These are phyloP conservation scores for Spatulosminthurus flaviceps DNA, from an alignment of 2,888 invertebrate genomes.

Conservation along the genomic window DNA sequence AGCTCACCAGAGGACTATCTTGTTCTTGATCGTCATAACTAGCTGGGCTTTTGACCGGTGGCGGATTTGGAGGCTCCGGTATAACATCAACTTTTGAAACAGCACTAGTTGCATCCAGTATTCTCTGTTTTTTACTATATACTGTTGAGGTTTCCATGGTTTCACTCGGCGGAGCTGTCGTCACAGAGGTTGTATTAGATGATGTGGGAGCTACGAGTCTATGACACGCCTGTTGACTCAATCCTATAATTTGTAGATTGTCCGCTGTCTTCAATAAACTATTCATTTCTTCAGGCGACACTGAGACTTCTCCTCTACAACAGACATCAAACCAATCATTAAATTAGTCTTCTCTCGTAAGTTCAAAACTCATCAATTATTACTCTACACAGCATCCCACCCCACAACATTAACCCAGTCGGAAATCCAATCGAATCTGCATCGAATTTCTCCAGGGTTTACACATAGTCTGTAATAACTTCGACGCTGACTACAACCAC, in stretches of 20 bases:
- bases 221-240: slow-evolving; percentile 73
- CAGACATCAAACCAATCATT: slow-evolving; percentile 15
- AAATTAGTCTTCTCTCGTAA: not conserved
- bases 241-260: slow-evolving; percentile 90
- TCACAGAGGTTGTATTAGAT: not conserved
- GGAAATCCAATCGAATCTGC: too few species aligned
- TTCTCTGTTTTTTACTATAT: slow-evolving; percentile 60
- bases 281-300: slow-evolving; percentile 61
- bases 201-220: slow-evolving; percentile 34
- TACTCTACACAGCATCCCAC: too few species aligned
- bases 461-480: too few species aligned
- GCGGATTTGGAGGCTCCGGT: slow-evolving; percentile 27
- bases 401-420: too few species aligned
- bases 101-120: slow-evolving; percentile 52
- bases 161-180: slow-evolving; percentile 47
- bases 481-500: too few species aligned
- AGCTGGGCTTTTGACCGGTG: slow-evolving; percentile 37
- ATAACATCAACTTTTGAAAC: slow-evolving; percentile 26
- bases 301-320: slow-evolving; percentile 59
- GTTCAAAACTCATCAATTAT: not conserved
- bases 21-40: slow-evolving; percentile 51
- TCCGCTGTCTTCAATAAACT: slow-evolving; percentile 75
- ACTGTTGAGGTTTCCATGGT: slow-evolving; percentile 52
- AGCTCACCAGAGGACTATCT: slow-evolving; percentile 55
- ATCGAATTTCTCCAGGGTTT: too few species aligned